A percentile compares a stretch with the other conserved stretches of the same genome.
These are phyloP conservation scores for Crotalus horridus DNA, from an alignment of 2,113 vertebrate species.

Conservation along the genomic window DNA sequence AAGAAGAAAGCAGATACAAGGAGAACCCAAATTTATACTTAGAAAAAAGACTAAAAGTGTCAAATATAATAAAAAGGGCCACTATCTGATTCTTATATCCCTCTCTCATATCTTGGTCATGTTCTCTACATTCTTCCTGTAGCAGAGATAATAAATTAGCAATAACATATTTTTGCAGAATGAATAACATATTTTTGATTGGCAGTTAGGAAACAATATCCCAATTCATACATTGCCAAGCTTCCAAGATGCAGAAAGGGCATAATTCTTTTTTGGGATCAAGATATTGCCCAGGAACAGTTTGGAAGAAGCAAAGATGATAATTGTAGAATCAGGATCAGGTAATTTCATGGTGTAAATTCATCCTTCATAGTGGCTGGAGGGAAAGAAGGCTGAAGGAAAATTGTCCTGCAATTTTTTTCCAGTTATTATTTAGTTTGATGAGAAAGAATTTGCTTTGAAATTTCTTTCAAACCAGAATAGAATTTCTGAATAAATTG, in stretches of 20 bases:
- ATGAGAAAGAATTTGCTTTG: background rate
- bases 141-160: background rate
- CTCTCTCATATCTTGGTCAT: background rate
- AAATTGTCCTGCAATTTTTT: background rate
- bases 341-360: background rate
- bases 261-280: background rate
- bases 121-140: background rate
- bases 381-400: background rate
- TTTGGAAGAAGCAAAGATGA: background rate
- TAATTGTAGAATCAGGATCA: background rate
- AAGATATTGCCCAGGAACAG: background rate
- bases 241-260: background rate
- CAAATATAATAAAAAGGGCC: background rate
- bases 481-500: background rate
- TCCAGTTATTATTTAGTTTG: background rate
- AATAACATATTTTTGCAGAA: background rate
- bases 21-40: background rate
- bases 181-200: background rate
- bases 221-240: background rate
- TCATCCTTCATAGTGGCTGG: background rate
- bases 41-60: background rate
- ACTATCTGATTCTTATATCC: background rate
- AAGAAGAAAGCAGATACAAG: background rate
- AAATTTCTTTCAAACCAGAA: background rate
- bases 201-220: background rate